Percentiles rank a stretch among this genome's conserved stretches.
phyloP scores from a whole-genome alignment of 2,888 invertebrate species.

The Cataglyphis livida region DNA sequence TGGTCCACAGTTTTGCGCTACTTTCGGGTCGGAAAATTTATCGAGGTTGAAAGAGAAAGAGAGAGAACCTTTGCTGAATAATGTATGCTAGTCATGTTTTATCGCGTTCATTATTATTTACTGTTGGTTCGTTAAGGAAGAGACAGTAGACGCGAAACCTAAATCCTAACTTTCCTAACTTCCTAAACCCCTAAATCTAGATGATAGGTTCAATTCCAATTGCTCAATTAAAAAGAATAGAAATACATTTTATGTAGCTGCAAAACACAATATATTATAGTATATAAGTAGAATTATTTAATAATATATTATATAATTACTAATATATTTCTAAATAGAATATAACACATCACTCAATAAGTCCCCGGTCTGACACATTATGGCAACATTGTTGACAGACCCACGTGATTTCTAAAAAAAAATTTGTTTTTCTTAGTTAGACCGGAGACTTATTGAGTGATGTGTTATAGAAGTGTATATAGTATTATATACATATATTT shows the following conservation, averaged over 20 bases:
- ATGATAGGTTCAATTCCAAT: neutral
- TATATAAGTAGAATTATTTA: neutral
- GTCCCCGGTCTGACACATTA: too few species aligned
- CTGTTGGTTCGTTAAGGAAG: slow-evolving; percentile 20
- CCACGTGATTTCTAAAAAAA: too few species aligned
- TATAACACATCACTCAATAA: neutral
- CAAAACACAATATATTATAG: too few species aligned
- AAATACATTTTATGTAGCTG: slow-evolving; percentile 2
- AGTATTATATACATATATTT: neutral
- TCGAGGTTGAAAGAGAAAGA: slow-evolving; percentile 37
- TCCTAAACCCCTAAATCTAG: slow-evolving; percentile 2
- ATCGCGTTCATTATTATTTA: slow-evolving; percentile 28
- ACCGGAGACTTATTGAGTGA: too few species aligned
- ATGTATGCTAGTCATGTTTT: slow-evolving; percentile 32
- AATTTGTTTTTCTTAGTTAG: too few species aligned
- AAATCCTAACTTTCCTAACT: neutral
- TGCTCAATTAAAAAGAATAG: neutral
- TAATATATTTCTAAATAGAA: neutral
- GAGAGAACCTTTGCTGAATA: slow-evolving; percentile 5
- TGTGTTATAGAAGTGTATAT: neutral
- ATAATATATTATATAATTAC: neutral
- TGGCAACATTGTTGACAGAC: too few species aligned
- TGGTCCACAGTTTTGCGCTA: slow-evolving; percentile 34
- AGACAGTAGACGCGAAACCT: neutral
- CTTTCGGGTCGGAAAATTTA: slow-evolving; percentile 66